Conservation (phyloP, 2,888 invertebrate genomes). For the Plebejus argus region DNA sequence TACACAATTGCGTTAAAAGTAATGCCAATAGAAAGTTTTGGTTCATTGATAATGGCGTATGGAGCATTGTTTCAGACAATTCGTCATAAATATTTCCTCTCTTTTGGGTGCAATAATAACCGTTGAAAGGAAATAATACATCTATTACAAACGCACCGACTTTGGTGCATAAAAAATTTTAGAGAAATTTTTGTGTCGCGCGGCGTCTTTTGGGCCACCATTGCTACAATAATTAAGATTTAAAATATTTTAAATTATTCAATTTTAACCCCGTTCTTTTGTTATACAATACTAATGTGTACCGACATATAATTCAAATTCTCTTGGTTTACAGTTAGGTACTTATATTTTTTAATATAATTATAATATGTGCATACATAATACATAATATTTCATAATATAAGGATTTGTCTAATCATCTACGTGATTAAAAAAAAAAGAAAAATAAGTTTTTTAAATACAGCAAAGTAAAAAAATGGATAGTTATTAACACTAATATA, state of each 20-base stretch:
- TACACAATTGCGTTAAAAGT: neutral
- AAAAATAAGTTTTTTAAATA: neutral
- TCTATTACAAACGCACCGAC: slow-evolving; percentile 14
- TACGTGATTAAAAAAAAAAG: too few relatives aligned
- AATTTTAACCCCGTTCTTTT: neutral
- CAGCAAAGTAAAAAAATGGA: too few relatives aligned
- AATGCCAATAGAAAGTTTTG: slow-evolving; percentile 12
- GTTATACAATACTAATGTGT: neutral
- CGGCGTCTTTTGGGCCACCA: neutral
- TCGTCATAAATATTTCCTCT: slow-evolving; percentile 2
- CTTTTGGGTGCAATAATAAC: slow-evolving; percentile 13
- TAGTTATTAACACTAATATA: too few relatives aligned
- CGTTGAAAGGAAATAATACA: slow-evolving; percentile 10
- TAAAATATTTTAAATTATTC: neutral
- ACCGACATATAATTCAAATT: too few relatives aligned
- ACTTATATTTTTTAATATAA: too few relatives aligned
- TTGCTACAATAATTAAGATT: neutral
- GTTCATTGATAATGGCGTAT: neutral
- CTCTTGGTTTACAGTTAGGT: too few relatives aligned
- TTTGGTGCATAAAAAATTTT: neutral
- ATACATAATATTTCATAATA: too few relatives aligned
- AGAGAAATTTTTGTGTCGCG: neutral
- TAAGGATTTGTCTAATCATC: too few relatives aligned
- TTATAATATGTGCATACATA: too few relatives aligned
- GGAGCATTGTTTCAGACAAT: slow-evolving; percentile 1